Percentiles rank a stretch among this genome's conserved stretches.
phyloP scores from a whole-genome alignment of 2,888 invertebrate genomes.

The Heliconius ismenius region DNA sequence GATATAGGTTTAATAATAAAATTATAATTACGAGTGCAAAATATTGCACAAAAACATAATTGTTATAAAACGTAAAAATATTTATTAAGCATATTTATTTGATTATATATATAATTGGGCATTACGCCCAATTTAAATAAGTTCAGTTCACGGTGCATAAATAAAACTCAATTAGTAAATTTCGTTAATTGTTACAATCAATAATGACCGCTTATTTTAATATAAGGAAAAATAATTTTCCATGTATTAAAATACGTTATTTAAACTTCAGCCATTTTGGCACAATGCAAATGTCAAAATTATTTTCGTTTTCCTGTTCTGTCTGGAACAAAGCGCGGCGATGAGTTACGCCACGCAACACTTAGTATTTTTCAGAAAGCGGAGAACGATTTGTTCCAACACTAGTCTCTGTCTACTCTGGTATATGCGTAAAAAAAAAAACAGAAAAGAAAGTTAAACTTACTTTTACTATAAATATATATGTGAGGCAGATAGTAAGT shows the following conservation, averaged over 20 bases:
- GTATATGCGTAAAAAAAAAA: background rate
- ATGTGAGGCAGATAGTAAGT: constrained; percentile 86
- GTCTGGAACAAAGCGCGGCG: background rate
- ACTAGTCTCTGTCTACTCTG: background rate
- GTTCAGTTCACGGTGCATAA: background rate
- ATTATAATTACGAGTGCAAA: background rate
- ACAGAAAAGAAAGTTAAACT: constrained; percentile 47
- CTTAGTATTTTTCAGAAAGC: background rate
- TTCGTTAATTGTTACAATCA: too few relatives aligned
- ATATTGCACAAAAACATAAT: background rate
- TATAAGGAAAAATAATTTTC: too few relatives aligned
- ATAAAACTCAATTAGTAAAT: too few relatives aligned
- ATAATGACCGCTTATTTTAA: too few relatives aligned
- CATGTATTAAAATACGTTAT: background rate
- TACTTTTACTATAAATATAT: constrained; percentile 88
- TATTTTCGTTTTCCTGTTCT: background rate
- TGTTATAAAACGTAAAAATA: too few relatives aligned
- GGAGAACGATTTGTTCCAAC: background rate
- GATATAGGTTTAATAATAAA: constrained; percentile 12
- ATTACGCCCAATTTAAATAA: background rate
- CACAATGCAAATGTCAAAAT: background rate
- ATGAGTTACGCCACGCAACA: background rate
- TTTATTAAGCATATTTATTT: background rate
- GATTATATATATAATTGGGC: too few relatives aligned
- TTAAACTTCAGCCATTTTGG: background rate